Evolutionary conservation across 2,888 invertebrate species (phyloP), one percentile per base, ranked within the genome.

Genomic region (Lepidochitona cinerea): DNA sequence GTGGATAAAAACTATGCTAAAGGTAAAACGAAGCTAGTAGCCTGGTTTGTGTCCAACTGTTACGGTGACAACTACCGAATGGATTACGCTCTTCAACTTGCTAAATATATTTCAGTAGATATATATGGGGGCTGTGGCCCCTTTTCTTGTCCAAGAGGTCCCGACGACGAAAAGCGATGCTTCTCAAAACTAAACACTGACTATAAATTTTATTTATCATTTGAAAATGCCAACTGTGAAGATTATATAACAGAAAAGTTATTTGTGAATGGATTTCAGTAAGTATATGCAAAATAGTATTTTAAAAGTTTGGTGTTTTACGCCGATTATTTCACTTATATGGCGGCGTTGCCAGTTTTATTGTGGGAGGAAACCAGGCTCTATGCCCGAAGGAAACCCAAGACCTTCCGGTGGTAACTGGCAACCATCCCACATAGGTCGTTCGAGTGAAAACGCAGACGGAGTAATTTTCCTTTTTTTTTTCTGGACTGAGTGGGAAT

Each of bases 1-100:
- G 94, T 93, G 7, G 94, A 94, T 12, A 76, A 83, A 14, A 88
- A 89, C 79, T 90, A 86, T 74, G 88, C 89, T 1, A 95, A 95
- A 0, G 97, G 97, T 89, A 98, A 98, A 91, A 97, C 97, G 53
- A 96, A 95, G 91, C 95, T 94, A 95, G 91, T 98, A 6, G 98
- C 98, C 71, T 98, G 98, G 98, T 98, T 98, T 92, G 98, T 98
- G 71, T 98, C 98, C 41, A 98, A 98, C 91, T 98, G 98, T 89
- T 96, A 96, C 78, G 97, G 98, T 3, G 93, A 96, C 71, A 98
- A 98, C 90, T 95, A 95, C 2, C 93, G 98, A 14, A 92, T 97
- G 76, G 95, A 96, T 82, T 98, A 95, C 91, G 98, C 97, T 14
- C 93, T 82, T 94, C 81, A 95, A 95, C 83, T 98, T 72, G 93